Conservation (phyloP, 2,888 invertebrate genomes). For the Eupithecia centaureata region DNA sequence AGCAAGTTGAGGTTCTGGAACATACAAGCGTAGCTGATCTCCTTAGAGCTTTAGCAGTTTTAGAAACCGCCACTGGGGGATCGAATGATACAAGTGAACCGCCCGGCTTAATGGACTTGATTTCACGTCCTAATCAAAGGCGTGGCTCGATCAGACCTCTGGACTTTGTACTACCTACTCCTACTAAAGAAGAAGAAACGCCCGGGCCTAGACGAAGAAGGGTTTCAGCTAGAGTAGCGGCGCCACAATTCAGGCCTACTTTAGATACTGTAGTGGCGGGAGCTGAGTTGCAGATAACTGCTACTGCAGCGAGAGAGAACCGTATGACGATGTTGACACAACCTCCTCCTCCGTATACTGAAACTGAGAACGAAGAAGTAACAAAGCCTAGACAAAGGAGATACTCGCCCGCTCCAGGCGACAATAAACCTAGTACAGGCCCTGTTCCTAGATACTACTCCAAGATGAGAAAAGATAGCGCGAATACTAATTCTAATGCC, state of each 20-base stretch:
- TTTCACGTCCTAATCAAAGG: constrained; percentile 55
- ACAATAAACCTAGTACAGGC: constrained; percentile 65
- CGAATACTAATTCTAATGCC: constrained; percentile 22
- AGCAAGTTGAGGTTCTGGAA: constrained; percentile 87
- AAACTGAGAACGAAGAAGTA: constrained; percentile 61
- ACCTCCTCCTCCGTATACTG: constrained; percentile 77
- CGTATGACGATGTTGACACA: constrained; percentile 75
- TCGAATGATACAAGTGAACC: constrained; percentile 45
- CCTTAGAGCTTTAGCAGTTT: constrained; percentile 89
- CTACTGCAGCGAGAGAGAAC: constrained; percentile 72
- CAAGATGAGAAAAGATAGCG: constrained; percentile 72
- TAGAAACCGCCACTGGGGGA: constrained; percentile 72
- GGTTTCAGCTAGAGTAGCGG: constrained; percentile 73
- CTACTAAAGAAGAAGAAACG: constrained; percentile 61
- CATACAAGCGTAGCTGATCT: constrained; percentile 93
- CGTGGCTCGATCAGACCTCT: constrained; percentile 67
- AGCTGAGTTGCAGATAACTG: constrained; percentile 74
- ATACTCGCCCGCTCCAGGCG: constrained; percentile 75
- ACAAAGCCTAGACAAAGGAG: constrained; percentile 67
- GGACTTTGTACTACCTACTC: constrained; percentile 61
- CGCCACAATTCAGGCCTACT: constrained; percentile 76
- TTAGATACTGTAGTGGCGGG: constrained; percentile 78
- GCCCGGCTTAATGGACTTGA: constrained; percentile 61
- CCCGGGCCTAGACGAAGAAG: constrained; percentile 70
- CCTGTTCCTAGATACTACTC: constrained; percentile 77